Percentiles rank a stretch among this genome's conserved stretches.
phyloP scores from a whole-genome alignment of 2,888 invertebrate species.

The Opisthograptis luteolata region DNA sequence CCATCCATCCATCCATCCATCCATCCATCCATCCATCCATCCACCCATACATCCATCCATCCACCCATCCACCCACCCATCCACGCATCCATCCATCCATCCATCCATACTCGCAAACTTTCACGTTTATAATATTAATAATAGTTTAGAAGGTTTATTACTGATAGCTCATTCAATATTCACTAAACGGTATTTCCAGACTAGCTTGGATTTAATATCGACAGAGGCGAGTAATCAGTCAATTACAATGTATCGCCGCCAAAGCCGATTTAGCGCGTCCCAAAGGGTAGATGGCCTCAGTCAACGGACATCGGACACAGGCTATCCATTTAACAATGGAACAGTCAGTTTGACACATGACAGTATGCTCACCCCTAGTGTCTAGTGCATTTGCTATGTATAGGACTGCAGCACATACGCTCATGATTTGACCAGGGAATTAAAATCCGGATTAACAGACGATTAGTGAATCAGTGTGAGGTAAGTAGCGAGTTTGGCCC shows the following conservation, averaged over 20 bases:
- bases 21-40: too few species aligned
- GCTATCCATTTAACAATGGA: conserved; percentile 64
- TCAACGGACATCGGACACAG: conserved; percentile 55
- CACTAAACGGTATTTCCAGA: neutral
- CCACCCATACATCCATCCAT: too few species aligned
- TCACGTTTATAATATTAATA: too few species aligned
- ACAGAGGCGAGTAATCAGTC: conserved; percentile 39
- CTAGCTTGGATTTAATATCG: conserved; percentile 4
- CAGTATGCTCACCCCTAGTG: conserved; percentile 45
- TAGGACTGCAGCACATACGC: conserved; percentile 18
- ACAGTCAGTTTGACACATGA: conserved; percentile 64
- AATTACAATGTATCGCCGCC: conserved; percentile 50
- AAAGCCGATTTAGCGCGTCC: conserved; percentile 55
- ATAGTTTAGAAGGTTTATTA: too few species aligned
- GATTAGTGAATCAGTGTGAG: neutral
- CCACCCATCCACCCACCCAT: too few species aligned
- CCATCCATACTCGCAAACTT: too few species aligned
- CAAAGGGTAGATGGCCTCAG: conserved; percentile 51
- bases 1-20: too few species aligned
- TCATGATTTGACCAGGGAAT: conserved; percentile 18
- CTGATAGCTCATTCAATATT: neutral
- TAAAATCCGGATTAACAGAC: conserved; percentile 7
- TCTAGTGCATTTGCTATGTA: conserved; percentile 31
- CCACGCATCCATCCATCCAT: too few species aligned
- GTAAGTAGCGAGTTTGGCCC: too few species aligned